These are phyloP conservation scores for Ictalurus punctatus DNA, from an alignment of 2,113 vertebrate species.

Conservation along the genomic window DNA sequence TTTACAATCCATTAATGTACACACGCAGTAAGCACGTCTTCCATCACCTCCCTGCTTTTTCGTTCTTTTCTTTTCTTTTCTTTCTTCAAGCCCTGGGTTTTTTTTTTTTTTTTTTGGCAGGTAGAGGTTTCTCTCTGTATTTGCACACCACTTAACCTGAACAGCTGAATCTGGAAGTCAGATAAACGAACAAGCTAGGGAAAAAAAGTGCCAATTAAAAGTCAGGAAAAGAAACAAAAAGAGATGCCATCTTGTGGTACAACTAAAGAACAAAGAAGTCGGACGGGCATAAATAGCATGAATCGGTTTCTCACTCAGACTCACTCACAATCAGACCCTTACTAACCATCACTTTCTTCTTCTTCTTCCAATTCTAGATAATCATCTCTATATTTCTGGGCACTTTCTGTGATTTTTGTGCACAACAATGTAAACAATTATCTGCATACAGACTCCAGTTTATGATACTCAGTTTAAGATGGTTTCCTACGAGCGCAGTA, in stretches of 20 bases:
- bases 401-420: conserved; percentile 51
- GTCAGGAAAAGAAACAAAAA: conserved; percentile 33
- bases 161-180: conserved; percentile 1
- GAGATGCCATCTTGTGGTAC: conserved; percentile 59
- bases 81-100: neutral
- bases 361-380: neutral
- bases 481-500: conserved; percentile 73
- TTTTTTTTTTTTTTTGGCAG: neutral
- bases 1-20: neutral
- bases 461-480: conserved; percentile 43
- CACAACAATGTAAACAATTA: conserved; percentile 46
- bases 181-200: conserved; percentile 5
- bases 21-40: neutral
- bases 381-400: conserved; percentile 33
- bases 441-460: conserved; percentile 27
- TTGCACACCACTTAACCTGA: conserved; percentile 2
- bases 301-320: conserved; percentile 7
- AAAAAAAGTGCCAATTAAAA: conserved; percentile 15
- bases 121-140: neutral
- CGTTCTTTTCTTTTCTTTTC: neutral
- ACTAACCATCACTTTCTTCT: neutral
- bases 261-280: conserved; percentile 10
- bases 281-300: conserved; percentile 4
- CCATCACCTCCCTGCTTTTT: neutral
- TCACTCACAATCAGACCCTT: neutral